These are phyloP conservation scores for Galleria mellonella DNA, from an alignment of 1,140 invertebrate genomes.

Conservation along the genomic window DNA sequence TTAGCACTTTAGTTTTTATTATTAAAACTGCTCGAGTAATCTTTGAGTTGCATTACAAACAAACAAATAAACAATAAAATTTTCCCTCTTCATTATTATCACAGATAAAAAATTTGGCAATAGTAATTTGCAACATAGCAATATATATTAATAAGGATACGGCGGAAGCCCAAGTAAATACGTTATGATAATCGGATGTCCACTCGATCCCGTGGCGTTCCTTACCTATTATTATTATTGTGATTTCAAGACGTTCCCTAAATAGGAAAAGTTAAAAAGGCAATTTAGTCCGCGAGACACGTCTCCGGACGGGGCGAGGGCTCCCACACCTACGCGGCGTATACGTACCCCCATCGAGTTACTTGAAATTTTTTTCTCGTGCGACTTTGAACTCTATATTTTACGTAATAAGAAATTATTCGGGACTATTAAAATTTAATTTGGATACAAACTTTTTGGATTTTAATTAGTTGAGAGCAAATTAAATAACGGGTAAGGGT, in stretches of 20 bases:
- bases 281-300: constrained; percentile 46
- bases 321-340: not conserved
- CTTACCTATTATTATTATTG: constrained; percentile 55
- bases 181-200: constrained; percentile 28
- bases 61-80: no score
- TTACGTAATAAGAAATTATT: not conserved
- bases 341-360: no score
- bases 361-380: not conserved
- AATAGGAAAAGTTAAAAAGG: constrained; percentile 66
- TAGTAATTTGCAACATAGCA: no score
- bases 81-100: no score
- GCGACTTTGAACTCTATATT: constrained; percentile 1
- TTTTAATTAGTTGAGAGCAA: constrained; percentile 62
- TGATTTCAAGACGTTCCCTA: constrained; percentile 49
- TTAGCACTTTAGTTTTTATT: no score
- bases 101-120: no score
- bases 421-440: constrained; percentile 51
- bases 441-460: constrained; percentile 54
- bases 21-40: no score
- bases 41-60: no score
- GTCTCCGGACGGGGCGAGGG: constrained; percentile 16
- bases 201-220: constrained; percentile 32
- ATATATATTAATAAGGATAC: not conserved
- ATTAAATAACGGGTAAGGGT: constrained; percentile 50
- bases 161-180: constrained; percentile 16